Evolutionary conservation across 2,888 invertebrate species (phyloP), one percentile per base, ranked within the genome.

Genomic region (Drosophila meridionalis): DNA sequence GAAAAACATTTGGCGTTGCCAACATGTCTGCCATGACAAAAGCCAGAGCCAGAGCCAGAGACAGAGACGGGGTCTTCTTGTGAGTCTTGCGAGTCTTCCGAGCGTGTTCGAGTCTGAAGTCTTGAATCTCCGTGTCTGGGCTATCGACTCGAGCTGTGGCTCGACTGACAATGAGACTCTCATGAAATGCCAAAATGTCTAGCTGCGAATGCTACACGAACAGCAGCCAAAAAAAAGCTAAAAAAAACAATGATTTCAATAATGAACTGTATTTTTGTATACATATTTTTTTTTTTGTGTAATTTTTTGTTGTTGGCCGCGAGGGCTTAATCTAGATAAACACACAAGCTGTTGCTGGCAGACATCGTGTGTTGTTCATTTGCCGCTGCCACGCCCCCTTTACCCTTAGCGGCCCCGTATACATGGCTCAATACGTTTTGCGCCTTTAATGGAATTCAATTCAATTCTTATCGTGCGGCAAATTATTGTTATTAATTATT

Each of bases 401-500:
- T 77, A 70, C 53, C 76, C 70, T 61, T 53, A 71, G 43, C 56
- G 60, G 36, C 53, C 26, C 50, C 32, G 32, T 36, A 57, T 60
- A 84, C 82, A 84, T 80, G 73, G 72, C 75, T 85, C 80, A 88
- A 85, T 85, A 88, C 87, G 80, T 89, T 87, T 87, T 87, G 83
- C 89, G 87, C 74, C 76, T 87, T 87, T 90, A 89, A 89, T 89
- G 90, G 83, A 90, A 90, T 89, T 87, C 90, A 89, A 89, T 89
- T 90, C 84, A 89, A 89, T 89, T 85, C 90, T 89, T 89, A 89
- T 89, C 89, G 89, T 90, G 90, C 88, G 69, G 90, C 90, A 89
- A 90, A 89, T 89, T 90, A 89, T 89, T 89, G 84, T 90, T 89
- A 89, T 90, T 89, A 89, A 89, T 89, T 90, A 86, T 90, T 82